Percentiles rank a stretch among this genome's conserved stretches.
Conservation (phyloP, 92 coral and sea anemone genomes). For the Hydrozoanthus gracilis region DNA sequence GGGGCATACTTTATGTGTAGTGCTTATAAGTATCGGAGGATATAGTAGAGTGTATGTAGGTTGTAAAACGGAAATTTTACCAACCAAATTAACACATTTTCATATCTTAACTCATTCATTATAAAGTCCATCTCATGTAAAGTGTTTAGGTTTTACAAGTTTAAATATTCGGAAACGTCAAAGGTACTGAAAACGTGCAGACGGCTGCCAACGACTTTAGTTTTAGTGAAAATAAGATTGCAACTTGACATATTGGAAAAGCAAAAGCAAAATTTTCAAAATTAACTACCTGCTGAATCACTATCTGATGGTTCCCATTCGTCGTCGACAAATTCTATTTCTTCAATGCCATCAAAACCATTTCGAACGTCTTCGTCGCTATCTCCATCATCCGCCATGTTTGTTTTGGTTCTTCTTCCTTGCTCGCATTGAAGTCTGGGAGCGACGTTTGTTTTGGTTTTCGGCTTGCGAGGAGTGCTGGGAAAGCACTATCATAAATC, state of each 20-base stretch:
- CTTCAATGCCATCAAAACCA: conserved; percentile 88
- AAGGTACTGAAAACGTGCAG: not conserved
- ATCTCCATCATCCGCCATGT: conserved; percentile 87
- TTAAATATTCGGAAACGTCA: not conserved
- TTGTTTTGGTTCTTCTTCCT: conserved; percentile 68
- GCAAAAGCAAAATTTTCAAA: not conserved
- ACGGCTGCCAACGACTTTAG: not conserved
- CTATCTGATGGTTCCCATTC: conserved; percentile 65
- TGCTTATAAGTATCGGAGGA: too few relatives aligned
- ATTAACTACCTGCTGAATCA: conserved; percentile 60
- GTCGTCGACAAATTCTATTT: conserved; percentile 60
- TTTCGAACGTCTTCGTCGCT: conserved; percentile 86
- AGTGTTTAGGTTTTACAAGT: not conserved
- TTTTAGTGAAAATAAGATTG: not conserved
- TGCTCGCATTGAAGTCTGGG: conserved; percentile 39
- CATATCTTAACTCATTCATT: too few relatives aligned
- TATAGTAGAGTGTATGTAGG: too few relatives aligned
- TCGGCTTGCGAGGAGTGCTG: conserved; percentile 8
- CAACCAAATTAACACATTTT: too few relatives aligned
- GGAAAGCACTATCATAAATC: conserved; percentile 21
- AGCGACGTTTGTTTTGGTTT: conserved; percentile 29
- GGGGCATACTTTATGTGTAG: too few relatives aligned
- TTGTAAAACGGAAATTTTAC: too few relatives aligned
- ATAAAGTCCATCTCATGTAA: not conserved
- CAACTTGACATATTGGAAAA: not conserved